Percentiles rank a stretch among this genome's conserved stretches.
Conservation (phyloP, 64 coral and sea anemone genomes). For the Montipora foliosa region DNA sequence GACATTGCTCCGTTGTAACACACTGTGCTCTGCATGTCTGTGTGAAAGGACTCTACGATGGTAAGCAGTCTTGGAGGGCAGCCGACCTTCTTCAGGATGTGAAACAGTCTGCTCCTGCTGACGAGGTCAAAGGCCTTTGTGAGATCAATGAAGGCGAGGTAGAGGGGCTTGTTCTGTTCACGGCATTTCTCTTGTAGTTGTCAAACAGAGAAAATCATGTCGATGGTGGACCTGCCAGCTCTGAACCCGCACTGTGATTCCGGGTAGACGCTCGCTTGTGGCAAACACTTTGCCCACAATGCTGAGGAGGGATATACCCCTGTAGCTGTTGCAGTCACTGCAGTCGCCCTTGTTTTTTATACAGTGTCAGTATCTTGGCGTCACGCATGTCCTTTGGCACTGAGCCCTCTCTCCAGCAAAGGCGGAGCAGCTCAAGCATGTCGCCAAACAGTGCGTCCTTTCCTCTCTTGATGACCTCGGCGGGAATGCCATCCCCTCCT, state of each 20-base stretch:
- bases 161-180: too few species aligned
- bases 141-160: too few species aligned
- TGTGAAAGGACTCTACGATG: slow-evolving; percentile 22
- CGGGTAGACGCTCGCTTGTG: too few species aligned
- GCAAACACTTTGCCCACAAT: background rate
- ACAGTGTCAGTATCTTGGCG: background rate
- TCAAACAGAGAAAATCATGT: too few species aligned
- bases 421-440: background rate
- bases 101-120: too few species aligned
- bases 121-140: background rate
- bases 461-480: slow-evolving; percentile 25
- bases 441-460: slow-evolving; percentile 6
- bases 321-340: background rate
- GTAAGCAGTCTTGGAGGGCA: slow-evolving; percentile 7
- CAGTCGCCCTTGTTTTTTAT: slow-evolving; percentile 42
- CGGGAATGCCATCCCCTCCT: slow-evolving; percentile 28
- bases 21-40: slow-evolving; percentile 5
- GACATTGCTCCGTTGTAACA: background rate
- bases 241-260: too few species aligned
- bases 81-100: too few species aligned
- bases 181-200: too few species aligned
- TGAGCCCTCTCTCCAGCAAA: background rate
- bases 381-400: slow-evolving; percentile 29
- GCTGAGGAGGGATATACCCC: slow-evolving; percentile 58
- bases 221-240: too few species aligned